Base-by-base conservation (phyloP, 64 coral and sea anemone genomes). In the Stylophora pistillata region DNA sequence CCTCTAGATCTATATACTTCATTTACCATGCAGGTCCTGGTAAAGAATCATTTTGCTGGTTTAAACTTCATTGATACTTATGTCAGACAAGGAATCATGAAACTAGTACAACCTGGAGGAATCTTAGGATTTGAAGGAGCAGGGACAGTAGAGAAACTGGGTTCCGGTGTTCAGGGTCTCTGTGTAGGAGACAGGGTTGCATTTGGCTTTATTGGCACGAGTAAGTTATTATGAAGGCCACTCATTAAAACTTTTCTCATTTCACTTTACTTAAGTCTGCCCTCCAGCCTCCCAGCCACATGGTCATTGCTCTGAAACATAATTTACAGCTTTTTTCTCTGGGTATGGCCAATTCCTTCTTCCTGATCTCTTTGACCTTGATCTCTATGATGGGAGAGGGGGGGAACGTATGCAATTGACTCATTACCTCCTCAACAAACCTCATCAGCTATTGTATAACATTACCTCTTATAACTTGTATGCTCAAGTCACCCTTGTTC, bases 131-230 rank as follows among this genome's bases (percentile, higher is more conserved):
- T 93, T 88, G 91, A 93, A 88, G 91, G 86, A 34, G 85, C 91
- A 21, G 91, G 91, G 25, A 86, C 71, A 55, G 86, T 93, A 9
- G 86, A 93, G 72, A 89, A 93, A 68, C 74, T 93, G n/a, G 91
- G 91, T 23, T 47, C 77, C 52, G 77, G 47, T 54, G 91, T 93
- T 15, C 70, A 80, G 28, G 86, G 60, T 30, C 26, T 93, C 16
- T 72, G 77, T 58, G 56, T 65, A 30, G 91, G 91, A 56, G 91
- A 93, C 71, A 88, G 85, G 66, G 91, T 93, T 29, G 78, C 91
- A 1, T 93, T 88, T 62, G 77, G 81, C 5, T 78, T 81, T 58
- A 27, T 93, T 18, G 86, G 78, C 52, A 25, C 78, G 76, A 86
- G 91, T 93, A 37, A 64, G 91, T 69, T 9, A 27, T 30, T 47